A percentile compares a stretch with the other conserved stretches of the same genome.
Conservation (phyloP, 2,113 vertebrate genomes). For the Catharus fuscescens region DNA sequence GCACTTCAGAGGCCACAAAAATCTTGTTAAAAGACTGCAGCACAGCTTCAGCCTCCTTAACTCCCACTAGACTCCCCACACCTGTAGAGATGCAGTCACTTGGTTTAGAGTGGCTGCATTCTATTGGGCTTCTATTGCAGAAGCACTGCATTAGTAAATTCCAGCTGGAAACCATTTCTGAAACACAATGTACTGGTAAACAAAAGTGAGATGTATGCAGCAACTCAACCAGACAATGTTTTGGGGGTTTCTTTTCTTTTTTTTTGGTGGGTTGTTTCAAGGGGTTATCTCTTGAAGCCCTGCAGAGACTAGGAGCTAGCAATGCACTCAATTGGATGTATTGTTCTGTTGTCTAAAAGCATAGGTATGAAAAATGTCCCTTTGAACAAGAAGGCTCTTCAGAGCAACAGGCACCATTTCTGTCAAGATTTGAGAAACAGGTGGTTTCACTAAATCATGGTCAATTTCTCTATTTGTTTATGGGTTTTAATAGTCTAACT, state of each 20-base stretch:
- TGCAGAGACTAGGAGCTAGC: neutral
- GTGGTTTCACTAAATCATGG: neutral
- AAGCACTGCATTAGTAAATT: neutral
- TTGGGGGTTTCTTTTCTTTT: neutral
- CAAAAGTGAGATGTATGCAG: neutral
- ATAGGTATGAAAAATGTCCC: neutral
- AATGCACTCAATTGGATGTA: neutral
- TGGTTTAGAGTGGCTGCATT: neutral
- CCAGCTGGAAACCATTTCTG: neutral
- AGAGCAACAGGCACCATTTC: neutral
- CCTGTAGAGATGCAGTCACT: neutral
- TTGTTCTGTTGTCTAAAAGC: neutral
- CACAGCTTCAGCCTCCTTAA: neutral
- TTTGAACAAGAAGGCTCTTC: neutral
- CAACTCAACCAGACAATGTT: neutral
- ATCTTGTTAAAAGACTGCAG: neutral
- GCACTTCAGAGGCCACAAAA: neutral
- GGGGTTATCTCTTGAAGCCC: neutral
- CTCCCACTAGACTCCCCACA: neutral
- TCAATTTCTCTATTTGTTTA: neutral
- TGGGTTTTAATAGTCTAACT: neutral
- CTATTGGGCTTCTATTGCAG: neutral
- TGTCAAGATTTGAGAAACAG: neutral
- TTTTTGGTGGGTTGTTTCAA: neutral
- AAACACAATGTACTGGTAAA: neutral